Evolutionary conservation across 2,888 invertebrate species (phyloP), one percentile per base, ranked within the genome.

Genomic region (Hirtodrosophila cameraria): DNA sequence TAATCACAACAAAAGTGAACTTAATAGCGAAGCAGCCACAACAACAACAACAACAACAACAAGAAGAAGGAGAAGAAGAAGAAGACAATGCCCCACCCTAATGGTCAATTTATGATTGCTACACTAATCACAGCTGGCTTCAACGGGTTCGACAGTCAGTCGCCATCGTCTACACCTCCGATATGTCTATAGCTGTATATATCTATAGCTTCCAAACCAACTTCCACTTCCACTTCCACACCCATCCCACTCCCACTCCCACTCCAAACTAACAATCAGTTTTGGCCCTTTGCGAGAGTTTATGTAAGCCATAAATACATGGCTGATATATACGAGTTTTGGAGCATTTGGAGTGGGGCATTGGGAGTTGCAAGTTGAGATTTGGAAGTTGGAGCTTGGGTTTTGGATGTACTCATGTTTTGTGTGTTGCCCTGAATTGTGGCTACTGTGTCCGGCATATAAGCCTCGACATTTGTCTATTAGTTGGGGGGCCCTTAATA

Each of bases 51-150:
- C 43, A 58, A 35, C 36, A 38, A 38, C 45, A 25, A 45, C 13
- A 28, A 41, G n/a, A n/a, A n/a, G n/a, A n/a, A n/a, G n/a, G n/a
- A n/a, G n/a, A n/a, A n/a, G n/a, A n/a, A n/a, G n/a, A n/a, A n/a
- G n/a, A n/a, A n/a, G n/a, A n/a, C n/a, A n/a, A n/a, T n/a, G 23
- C 58, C 82, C 60, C 70, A 59, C 66, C 82, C 78, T 67, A n/a
- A 43, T 42, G 83, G 76, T 68, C 80, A 76, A 64, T 76, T 83
- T 78, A 79, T 83, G 86, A 86, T 83, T 80, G 83, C 77, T 46
- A 41, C 86, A 81, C 86, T 78, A 81, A 81, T 86, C 82, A 86
- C 83, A 72, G 75, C 50, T 65, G 80, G 57, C 55, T 79, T 64
- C 60, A 62, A 63, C 55, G 69, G 60, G 57, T 58, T 75, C 73